phyloP scores from a whole-genome alignment of 2,797 vertebrate genomes.

The Arnoldichthys spilopterus region DNA sequence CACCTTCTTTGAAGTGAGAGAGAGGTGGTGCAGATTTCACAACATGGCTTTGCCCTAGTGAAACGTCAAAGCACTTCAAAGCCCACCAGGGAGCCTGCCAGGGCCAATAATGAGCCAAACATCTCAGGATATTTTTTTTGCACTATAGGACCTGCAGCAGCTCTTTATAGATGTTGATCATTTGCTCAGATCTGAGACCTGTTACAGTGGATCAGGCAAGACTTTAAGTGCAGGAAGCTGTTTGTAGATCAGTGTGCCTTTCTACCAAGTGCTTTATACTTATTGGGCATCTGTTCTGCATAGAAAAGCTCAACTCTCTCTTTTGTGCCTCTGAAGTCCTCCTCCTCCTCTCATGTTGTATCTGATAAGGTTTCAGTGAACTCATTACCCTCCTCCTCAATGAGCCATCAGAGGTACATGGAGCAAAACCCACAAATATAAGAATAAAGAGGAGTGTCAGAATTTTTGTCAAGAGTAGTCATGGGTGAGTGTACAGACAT shows the following conservation, averaged over 20 bases:
- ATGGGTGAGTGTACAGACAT: background rate
- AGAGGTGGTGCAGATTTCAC: conserved; percentile 43
- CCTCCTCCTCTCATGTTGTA: background rate
- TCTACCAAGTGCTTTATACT: background rate
- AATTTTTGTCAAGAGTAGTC: background rate
- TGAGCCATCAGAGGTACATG: background rate
- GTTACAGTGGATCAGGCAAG: background rate
- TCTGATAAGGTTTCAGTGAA: background rate
- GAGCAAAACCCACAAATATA: background rate
- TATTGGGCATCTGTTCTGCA: background rate
- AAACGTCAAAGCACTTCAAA: conserved; percentile 71
- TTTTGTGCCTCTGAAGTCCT: background rate
- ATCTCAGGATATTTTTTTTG: conserved; percentile 70
- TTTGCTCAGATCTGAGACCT: background rate
- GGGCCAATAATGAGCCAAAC: conserved; percentile 66
- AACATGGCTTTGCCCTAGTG: conserved; percentile 58
- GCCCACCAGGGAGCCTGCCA: conserved; percentile 63
- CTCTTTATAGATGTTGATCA: conserved; percentile 23
- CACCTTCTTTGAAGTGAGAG: conserved; percentile 67
- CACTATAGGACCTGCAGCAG: conserved; percentile 8
- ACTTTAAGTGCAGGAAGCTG: background rate
- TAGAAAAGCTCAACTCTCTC: background rate
- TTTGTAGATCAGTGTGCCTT: background rate
- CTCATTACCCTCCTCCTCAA: background rate
- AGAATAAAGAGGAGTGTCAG: background rate